A percentile compares a stretch with the other conserved stretches of the same genome.
These are phyloP conservation scores for Andrena chrysosceles DNA, from an alignment of 2,888 invertebrate genomes.

Conservation along the genomic window DNA sequence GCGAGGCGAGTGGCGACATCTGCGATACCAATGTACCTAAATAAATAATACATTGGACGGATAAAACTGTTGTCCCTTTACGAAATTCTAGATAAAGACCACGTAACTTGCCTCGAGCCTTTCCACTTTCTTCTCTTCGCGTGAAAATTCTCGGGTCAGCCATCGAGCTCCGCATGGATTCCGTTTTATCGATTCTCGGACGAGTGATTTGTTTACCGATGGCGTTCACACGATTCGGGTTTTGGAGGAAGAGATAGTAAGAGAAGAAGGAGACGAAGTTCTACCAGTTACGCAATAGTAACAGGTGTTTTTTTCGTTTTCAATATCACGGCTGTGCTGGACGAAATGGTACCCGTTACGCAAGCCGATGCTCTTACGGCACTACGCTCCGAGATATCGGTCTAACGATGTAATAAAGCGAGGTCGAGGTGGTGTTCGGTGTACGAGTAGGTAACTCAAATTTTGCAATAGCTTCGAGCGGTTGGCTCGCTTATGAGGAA, in stretches of 20 bases:
- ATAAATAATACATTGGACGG: too few relatives aligned
- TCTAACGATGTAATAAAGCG: conserved; percentile 18
- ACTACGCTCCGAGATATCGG: background rate
- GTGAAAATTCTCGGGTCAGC: conserved; percentile 4
- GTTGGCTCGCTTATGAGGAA: background rate
- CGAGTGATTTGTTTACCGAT: conserved; percentile 29
- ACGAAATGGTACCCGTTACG: conserved; percentile 29
- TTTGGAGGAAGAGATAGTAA: background rate
- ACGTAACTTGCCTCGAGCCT: too few relatives aligned
- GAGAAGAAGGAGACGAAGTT: background rate
- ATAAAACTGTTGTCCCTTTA: too few relatives aligned
- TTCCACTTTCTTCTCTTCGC: too few relatives aligned
- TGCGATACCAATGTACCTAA: too few relatives aligned
- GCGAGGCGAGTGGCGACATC: too few relatives aligned
- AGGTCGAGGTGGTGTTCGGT: conserved; percentile 20
- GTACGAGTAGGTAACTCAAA: background rate
- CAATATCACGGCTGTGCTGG: background rate
- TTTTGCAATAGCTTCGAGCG: conserved; percentile 7
- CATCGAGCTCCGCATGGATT: background rate
- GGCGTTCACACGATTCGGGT: conserved; percentile 10
- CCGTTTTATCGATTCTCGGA: conserved; percentile 15
- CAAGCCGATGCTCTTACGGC: conserved; percentile 17
- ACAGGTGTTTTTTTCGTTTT: background rate
- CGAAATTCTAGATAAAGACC: too few relatives aligned
- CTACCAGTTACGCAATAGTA: background rate